A percentile compares a stretch with the other conserved stretches of the same genome.
Conservation (phyloP, 2,797 vertebrate species). For the Xenopus petersii region DNA sequence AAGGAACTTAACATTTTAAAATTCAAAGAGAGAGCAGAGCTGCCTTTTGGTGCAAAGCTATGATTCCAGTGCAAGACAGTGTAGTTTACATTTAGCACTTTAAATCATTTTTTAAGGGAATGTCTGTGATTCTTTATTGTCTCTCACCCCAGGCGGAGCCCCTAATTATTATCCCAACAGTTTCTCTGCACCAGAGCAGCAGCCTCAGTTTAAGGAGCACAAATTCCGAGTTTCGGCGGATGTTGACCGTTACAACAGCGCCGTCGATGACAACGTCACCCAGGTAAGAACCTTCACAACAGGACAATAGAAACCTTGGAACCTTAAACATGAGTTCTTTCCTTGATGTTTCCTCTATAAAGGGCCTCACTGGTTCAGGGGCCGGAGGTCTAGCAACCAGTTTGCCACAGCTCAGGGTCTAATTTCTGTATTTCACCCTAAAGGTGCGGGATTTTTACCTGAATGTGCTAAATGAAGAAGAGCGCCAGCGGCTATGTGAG, state of each 20-base stretch:
- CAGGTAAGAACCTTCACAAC: slow-evolving; percentile 70
- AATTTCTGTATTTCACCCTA: neutral
- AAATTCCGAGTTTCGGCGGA: slow-evolving; percentile 62
- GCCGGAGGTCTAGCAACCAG: too few relatives aligned
- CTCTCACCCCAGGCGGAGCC: slow-evolving; percentile 75
- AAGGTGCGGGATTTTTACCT: slow-evolving; percentile 84
- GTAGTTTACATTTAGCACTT: too few relatives aligned
- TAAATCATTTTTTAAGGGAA: too few relatives aligned
- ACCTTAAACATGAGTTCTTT: too few relatives aligned
- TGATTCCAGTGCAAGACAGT: too few relatives aligned
- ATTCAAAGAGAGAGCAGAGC: too few relatives aligned
- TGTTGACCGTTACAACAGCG: slow-evolving; percentile 79
- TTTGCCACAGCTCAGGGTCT: too few relatives aligned
- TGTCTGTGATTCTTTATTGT: neutral
- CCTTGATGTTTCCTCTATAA: too few relatives aligned
- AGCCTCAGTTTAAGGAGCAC: slow-evolving; percentile 65
- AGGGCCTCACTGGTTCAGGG: too few relatives aligned
- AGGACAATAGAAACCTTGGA: too few relatives aligned
- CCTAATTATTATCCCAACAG: slow-evolving; percentile 97
- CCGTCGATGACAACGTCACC: slow-evolving; percentile 81
- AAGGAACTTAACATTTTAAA: too few relatives aligned
- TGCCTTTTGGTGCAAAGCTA: too few relatives aligned
- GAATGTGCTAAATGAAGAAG: slow-evolving; percentile 78
- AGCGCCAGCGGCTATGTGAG: slow-evolving; percentile 80
- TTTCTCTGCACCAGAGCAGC: slow-evolving; percentile 80